Evolutionary conservation across 2,797 vertebrate genomes (phyloP).

Genomic region (Melanogrammus aeglefinus): DNA sequence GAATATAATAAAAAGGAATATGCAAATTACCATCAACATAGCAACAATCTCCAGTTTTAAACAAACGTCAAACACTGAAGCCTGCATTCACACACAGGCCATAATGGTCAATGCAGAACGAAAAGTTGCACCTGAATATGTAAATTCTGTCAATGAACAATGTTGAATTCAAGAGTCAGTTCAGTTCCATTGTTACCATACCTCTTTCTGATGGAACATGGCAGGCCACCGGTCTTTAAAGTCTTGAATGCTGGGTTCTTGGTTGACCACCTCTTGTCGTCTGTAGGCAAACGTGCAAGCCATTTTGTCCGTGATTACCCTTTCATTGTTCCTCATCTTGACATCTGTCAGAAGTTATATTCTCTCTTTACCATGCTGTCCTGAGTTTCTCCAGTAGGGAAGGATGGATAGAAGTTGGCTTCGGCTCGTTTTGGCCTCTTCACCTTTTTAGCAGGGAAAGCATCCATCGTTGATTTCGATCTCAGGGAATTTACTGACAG

Average conservation of each 20-base stretch:
- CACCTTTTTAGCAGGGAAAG: background rate
- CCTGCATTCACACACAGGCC: background rate
- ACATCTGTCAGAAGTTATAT: background rate
- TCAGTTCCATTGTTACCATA: constrained; percentile 17
- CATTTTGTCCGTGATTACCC: constrained; percentile 38
- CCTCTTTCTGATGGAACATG: constrained; percentile 32
- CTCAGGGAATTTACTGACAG: constrained; percentile 19
- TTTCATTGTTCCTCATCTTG: constrained; percentile 23
- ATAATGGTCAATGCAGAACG: background rate
- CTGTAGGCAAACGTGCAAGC: constrained; percentile 36
- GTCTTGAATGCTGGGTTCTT: constrained; percentile 39
- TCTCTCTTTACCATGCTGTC: background rate
- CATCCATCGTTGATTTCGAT: constrained; percentile 33
- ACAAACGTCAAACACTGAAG: background rate
- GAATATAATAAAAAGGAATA: background rate
- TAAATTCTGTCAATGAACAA: background rate
- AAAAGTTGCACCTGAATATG: background rate
- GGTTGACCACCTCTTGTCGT: constrained; percentile 38
- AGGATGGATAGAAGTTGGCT: background rate
- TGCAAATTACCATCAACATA: background rate
- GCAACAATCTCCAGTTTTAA: constrained; percentile 3
- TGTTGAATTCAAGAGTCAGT: background rate
- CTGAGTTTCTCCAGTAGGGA: background rate
- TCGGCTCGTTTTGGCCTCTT: background rate
- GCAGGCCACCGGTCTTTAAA: constrained; percentile 35